Evolutionary conservation across 2,888 invertebrate species (phyloP), one percentile per base, ranked within the genome.

Genomic region (Nemotelus nigrinus): DNA sequence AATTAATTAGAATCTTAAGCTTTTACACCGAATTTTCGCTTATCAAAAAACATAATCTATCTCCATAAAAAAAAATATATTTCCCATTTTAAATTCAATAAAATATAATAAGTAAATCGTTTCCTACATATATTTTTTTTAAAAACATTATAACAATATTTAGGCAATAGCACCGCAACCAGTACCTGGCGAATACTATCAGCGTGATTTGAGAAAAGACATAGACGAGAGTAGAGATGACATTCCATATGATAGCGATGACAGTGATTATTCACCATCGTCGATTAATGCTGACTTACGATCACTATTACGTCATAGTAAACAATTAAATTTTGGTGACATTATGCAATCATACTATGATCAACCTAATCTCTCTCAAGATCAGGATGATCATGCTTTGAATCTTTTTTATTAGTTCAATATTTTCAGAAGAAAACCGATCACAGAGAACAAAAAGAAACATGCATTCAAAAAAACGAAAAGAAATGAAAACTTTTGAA

Each of bases 301-400:
- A 43, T 70, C 70, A 50, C 47, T 65, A 5, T n/a, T 47, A 10
- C 47, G n/a, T 7, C 25, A 53, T 41, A 70, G 53, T 53, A 53
- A 70, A 53, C 70, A 53, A 53, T 70, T 50, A 41, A 39, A 55
- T 43, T 41, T 70, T n/a, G 55, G 8, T 3, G 70, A 50, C 41
- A 53, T 70, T 55, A 8, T 70, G 43, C 55, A 70, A 55, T 70
- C 70, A 43, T 70, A 70, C 43, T 70, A 70, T 55, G 55, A 55
- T 43, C 70, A 70, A 70, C n/a, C 45, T 6, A 68, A 68, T 63
- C 43, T 63, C 39, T 25, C 25, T 25, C 43, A 8, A 4, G 63
- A 63, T 63, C 8, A 10, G 4, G 63, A 63, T 63, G 63, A 4
- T 63, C 63, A 43, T 43, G 43, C 43, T 25, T 43, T 63, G 7